phyloP scores from a whole-genome alignment of 1,140 invertebrate species.

The Schlechtendalia chinensis region DNA sequence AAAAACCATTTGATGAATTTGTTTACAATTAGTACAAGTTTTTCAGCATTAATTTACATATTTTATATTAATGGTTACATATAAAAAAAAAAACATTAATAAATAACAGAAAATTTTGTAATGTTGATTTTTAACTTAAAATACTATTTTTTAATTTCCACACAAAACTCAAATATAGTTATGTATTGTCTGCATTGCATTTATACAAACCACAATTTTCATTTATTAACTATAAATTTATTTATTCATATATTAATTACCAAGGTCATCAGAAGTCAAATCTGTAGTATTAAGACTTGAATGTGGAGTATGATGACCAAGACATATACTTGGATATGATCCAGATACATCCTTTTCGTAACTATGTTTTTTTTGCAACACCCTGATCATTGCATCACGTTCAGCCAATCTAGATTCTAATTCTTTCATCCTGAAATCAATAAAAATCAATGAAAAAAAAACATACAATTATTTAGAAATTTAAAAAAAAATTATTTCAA shows the following conservation, averaged over 20 bases:
- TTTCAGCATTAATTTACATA: too few relatives aligned
- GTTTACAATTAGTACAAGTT: too few relatives aligned
- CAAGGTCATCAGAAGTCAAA: conserved; percentile 59
- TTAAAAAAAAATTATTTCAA: too few relatives aligned
- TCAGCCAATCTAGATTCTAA: conserved; percentile 84
- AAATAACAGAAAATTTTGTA: too few relatives aligned
- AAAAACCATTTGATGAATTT: too few relatives aligned
- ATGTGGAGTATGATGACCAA: conserved; percentile 61
- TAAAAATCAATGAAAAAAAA: conserved; percentile 1
- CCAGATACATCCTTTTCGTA: conserved; percentile 63
- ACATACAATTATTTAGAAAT: not conserved
- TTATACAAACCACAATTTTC: too few relatives aligned
- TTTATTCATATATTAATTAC: conserved; percentile 54
- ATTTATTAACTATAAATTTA: not conserved
- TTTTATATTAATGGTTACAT: too few relatives aligned
- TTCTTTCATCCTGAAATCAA: conserved; percentile 70
- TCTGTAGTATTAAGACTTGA: conserved; percentile 57
- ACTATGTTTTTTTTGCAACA: conserved; percentile 79
- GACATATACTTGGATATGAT: conserved; percentile 57
- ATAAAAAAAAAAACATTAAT: too few relatives aligned
- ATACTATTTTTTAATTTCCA: too few relatives aligned
- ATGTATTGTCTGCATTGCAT: too few relatives aligned
- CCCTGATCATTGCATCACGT: conserved; percentile 85
- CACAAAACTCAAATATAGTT: too few relatives aligned
- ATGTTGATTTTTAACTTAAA: too few relatives aligned